Evolutionary conservation across 2,797 vertebrate species (phyloP), one percentile per base, ranked within the genome.

Genomic region (Urosaurus nigricauda): DNA sequence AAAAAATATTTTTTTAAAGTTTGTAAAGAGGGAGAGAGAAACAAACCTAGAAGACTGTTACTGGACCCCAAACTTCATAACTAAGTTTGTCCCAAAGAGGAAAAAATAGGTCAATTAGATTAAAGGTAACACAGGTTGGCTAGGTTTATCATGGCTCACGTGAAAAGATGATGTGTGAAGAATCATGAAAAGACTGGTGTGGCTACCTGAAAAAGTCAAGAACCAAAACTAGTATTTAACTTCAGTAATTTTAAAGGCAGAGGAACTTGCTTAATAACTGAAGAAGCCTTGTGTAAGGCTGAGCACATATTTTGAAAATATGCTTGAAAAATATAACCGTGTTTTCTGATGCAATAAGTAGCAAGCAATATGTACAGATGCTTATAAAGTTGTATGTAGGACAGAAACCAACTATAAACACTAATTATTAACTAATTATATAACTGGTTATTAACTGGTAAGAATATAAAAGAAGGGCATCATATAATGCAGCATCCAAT

Each of bases 221-320:
- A 87, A 5, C 24, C 79, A 85, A 84, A 73, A 75, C 87, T 75
- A 86, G 40, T 86, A 21, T 87, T 91, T 91, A 58, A 87, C 84
- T 93, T 93, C 89, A 92, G 91, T 90, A 93, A 92, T 90, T 78
- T 92, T 88, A 90, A 89, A 93, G 68, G 56, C 24, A 0, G 74
- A 83, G 80, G 84, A 68, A 80, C 47, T 85, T 90, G 81, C 37
- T 74, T 74, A 37, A 73, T 7, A 24, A 12, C 68, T 78, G 78
- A 89, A 56, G 71, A 93, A 93, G 87, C 32, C 53, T 40, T 68
- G 78, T 0, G 0, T 19, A 16, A 47, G 83, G 71, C 40, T 84
- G 71, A 60, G 32, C 1, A 0, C 0, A 70, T 88, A 26, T 47
- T 91, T 79, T 85, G 29, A 24, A 51, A 77, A 17, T 7, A 40